Conservation (phyloP, 2,113 vertebrate genomes). For the zebrafish (Danio rerio) region GRCz12tu NC_133192.1:25656001-25656500, state of each 20-base stretch:
- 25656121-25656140: constrained; percentile 55
- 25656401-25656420: constrained; percentile 15
- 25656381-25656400: constrained; percentile 21
- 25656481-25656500: background rate
- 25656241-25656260: background rate
- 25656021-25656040: constrained; percentile 69
- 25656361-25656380: background rate
- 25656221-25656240: constrained; percentile 45
- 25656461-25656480: background rate
- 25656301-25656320: constrained; percentile 49
- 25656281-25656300: constrained; percentile 48
- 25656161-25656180: constrained; percentile 45
- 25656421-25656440: constrained; percentile 10
- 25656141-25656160: constrained; percentile 61
- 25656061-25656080: constrained; percentile 65
- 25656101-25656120: constrained; percentile 63
- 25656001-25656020: constrained; percentile 76
- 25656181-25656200: constrained; percentile 46
- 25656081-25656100: constrained; percentile 63
- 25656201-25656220: constrained; percentile 52
- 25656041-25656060: constrained; percentile 70
- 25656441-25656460: background rate
- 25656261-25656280: constrained; percentile 39
- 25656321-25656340: constrained; percentile 20
- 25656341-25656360: constrained; percentile 47